Percentiles rank a stretch among this genome's conserved stretches.
phyloP scores from a whole-genome alignment of 2,797 vertebrate genomes.

The Mastacembelus armatus region DNA sequence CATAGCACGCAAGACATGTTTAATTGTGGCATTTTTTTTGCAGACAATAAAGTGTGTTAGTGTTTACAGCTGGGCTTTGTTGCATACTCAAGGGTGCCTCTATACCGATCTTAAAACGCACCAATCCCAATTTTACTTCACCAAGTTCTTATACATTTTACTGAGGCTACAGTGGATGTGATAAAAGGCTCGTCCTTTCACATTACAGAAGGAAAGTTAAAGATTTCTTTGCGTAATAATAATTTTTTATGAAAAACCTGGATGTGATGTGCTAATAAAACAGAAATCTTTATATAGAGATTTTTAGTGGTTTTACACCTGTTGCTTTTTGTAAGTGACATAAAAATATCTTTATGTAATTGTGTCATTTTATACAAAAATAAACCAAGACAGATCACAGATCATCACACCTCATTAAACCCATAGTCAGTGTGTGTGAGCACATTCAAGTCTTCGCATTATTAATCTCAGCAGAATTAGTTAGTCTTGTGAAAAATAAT shows the following conservation, averaged over 20 bases:
- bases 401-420: constrained; percentile 32
- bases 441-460: constrained; percentile 4
- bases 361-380: constrained; percentile 10
- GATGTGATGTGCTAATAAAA: constrained; percentile 45
- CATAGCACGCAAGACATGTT: constrained; percentile 77
- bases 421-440: constrained; percentile 14
- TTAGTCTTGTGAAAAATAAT: no score
- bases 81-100: constrained; percentile 47
- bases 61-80: constrained; percentile 76
- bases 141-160: constrained; percentile 51
- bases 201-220: constrained; percentile 10
- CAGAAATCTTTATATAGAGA: constrained; percentile 14
- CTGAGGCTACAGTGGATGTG: constrained; percentile 9
- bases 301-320: constrained; percentile 50
- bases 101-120: constrained; percentile 33
- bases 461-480: constrained; percentile 22
- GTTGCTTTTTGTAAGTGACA: constrained; percentile 55
- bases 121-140: constrained; percentile 58
- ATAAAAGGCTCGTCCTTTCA: constrained; percentile 15
- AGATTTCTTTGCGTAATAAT: constrained; percentile 19
- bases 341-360: constrained; percentile 57
- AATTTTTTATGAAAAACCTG: constrained; percentile 24
- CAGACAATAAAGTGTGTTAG: constrained; percentile 79
- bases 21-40: constrained; percentile 74
- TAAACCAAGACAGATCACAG: no score